A percentile compares a stretch with the other conserved stretches of the same genome.
phyloP scores from a whole-genome alignment of 2,113 vertebrate genomes.

The Daboia siamensis region DNA sequence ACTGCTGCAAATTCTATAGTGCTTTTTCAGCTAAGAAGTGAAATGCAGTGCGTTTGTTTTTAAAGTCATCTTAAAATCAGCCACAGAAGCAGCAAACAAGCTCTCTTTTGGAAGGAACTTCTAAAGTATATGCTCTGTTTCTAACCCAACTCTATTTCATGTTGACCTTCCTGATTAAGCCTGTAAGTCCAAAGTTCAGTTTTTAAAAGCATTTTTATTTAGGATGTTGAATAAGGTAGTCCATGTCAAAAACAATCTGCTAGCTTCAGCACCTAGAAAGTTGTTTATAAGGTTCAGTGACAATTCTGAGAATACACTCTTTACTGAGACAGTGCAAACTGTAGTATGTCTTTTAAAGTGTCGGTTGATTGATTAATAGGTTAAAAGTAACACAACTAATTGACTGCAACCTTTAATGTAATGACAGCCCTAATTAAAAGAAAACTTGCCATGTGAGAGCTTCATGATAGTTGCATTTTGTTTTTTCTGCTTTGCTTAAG shows the following conservation, averaged over 20 bases:
- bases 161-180: not conserved
- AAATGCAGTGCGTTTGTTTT: not conserved
- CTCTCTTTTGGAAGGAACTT: not conserved
- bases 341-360: not conserved
- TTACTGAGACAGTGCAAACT: not conserved
- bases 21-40: not conserved
- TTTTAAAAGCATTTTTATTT: not conserved
- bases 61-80: not conserved
- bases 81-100: not conserved
- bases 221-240: not conserved
- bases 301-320: not conserved
- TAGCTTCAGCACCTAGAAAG: not conserved
- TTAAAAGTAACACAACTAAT: conserved; percentile 17
- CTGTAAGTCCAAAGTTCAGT: not conserved
- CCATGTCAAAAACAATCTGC: not conserved
- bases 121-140: not conserved
- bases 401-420: conserved; percentile 18
- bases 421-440: conserved; percentile 15
- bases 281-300: not conserved
- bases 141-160: not conserved
- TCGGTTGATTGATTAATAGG: conserved; percentile 2
- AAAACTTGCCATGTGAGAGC: conserved; percentile 5
- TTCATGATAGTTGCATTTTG: not conserved
- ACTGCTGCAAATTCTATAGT: not conserved
- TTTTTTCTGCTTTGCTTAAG: not conserved